phyloP scores from a whole-genome alignment of 2,797 vertebrate genomes.

The Eleutherodactylus coqui region DNA sequence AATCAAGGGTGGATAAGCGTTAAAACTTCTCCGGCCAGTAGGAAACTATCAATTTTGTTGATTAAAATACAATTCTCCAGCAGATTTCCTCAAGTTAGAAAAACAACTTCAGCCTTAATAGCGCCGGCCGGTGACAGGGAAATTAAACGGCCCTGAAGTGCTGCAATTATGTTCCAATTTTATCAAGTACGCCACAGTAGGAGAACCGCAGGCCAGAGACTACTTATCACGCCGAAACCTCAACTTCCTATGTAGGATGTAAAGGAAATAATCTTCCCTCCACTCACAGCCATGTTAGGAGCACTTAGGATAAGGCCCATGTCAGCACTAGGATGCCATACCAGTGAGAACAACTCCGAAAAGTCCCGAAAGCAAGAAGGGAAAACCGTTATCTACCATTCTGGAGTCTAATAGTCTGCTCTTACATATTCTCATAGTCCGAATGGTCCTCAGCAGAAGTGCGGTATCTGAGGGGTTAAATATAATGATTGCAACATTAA shows the following conservation, averaged over 20 bases:
- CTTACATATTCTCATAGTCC: neutral
- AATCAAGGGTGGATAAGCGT: slow-evolving; percentile 29
- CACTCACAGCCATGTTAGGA: slow-evolving; percentile 12
- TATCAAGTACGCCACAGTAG: slow-evolving; percentile 61
- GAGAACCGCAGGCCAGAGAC: slow-evolving; percentile 64
- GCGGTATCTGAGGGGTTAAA: neutral
- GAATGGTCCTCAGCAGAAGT: neutral
- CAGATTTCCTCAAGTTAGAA: slow-evolving; percentile 67
- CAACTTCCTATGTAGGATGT: slow-evolving; percentile 49
- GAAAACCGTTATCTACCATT: neutral
- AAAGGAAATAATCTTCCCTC: slow-evolving; percentile 55
- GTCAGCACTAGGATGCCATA: slow-evolving; percentile 3
- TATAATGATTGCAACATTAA: neutral
- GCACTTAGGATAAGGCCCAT: neutral
- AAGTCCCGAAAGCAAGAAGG: neutral
- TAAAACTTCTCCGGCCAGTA: slow-evolving; percentile 20
- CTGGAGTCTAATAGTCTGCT: neutral
- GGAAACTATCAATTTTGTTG: slow-evolving; percentile 51
- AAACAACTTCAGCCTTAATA: slow-evolving; percentile 54
- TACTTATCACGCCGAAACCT: slow-evolving; percentile 60
- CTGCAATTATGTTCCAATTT: slow-evolving; percentile 67
- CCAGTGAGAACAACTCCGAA: no score
- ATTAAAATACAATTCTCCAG: slow-evolving; percentile 49
- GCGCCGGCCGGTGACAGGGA: slow-evolving; percentile 53
- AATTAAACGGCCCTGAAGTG: slow-evolving; percentile 47